These are phyloP conservation scores for Rhopalosiphum nymphaeae DNA, from an alignment of 2,888 invertebrate genomes.

Conservation along the genomic window DNA sequence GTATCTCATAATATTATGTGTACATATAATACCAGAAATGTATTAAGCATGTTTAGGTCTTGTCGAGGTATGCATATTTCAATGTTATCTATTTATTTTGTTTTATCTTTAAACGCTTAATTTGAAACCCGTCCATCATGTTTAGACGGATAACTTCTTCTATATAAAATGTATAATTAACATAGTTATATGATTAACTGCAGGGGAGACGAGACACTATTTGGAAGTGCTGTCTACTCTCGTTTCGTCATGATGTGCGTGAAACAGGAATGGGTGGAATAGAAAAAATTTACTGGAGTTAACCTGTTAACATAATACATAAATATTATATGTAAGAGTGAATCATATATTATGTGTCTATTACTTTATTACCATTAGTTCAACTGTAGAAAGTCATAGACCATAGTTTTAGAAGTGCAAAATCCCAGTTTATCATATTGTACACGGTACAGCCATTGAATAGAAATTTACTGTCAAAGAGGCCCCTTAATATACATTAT, in stretches of 20 bases:
- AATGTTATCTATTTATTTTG: background rate
- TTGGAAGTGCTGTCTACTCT: background rate
- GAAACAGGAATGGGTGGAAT: background rate
- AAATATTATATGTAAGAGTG: background rate
- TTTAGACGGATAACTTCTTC: background rate
- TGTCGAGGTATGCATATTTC: background rate
- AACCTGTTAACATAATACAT: background rate
- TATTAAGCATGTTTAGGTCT: background rate
- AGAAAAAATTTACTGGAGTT: background rate
- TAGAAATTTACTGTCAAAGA: background rate
- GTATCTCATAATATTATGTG: background rate
- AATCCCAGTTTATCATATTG: background rate
- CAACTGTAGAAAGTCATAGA: background rate
- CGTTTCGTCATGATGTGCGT: background rate
- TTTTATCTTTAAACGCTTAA: background rate
- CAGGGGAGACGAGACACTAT: background rate
- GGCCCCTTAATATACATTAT: background rate
- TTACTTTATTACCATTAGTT: background rate
- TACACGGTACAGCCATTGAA: background rate
- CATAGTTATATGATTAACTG: background rate
- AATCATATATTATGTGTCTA: background rate
- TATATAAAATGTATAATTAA: background rate
- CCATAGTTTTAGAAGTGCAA: background rate
- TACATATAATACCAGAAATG: background rate
- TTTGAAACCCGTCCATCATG: background rate